Conservation (phyloP, 2,888 invertebrate species). For the Agonum fuliginosum region DNA sequence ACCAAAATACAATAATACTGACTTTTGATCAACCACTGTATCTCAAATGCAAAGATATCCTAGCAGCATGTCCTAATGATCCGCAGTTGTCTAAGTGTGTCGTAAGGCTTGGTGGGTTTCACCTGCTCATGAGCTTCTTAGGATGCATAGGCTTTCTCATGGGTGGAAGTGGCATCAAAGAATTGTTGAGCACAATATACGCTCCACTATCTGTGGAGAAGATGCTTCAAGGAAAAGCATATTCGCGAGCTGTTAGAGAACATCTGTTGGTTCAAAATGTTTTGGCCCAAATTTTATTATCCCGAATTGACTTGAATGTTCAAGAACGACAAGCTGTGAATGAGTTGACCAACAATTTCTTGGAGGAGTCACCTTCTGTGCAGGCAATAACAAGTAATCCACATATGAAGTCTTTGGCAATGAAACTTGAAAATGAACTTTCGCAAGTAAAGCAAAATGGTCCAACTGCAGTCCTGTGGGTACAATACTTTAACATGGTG, state of each 20-base stretch:
- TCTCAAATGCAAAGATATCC: constrained; percentile 63
- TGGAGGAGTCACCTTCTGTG: background rate
- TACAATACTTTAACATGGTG: constrained; percentile 65
- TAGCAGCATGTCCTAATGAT: background rate
- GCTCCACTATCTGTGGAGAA: constrained; percentile 60
- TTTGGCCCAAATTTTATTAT: background rate
- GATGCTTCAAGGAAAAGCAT: constrained; percentile 62
- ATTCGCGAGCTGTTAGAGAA: constrained; percentile 62
- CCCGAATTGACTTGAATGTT: constrained; percentile 52
- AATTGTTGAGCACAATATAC: constrained; percentile 60
- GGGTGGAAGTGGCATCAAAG: constrained; percentile 64
- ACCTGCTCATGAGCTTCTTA: constrained; percentile 63
- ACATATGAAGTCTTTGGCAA: constrained; percentile 18
- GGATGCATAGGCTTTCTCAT: constrained; percentile 62
- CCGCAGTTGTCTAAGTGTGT: constrained; percentile 49
- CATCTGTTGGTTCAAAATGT: constrained; percentile 34
- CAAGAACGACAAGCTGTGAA: constrained; percentile 49
- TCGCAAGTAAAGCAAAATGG: constrained; percentile 64
- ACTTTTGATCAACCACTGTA: constrained; percentile 65
- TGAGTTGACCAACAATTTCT: constrained; percentile 2
- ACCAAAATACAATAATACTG: constrained; percentile 58
- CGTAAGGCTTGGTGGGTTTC: constrained; percentile 63
- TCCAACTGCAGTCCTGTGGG: constrained; percentile 64
- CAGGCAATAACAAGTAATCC: background rate
- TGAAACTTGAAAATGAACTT: constrained; percentile 76